Conservation (phyloP, 1,140 invertebrate genomes). For the Heliothis virescens region DNA sequence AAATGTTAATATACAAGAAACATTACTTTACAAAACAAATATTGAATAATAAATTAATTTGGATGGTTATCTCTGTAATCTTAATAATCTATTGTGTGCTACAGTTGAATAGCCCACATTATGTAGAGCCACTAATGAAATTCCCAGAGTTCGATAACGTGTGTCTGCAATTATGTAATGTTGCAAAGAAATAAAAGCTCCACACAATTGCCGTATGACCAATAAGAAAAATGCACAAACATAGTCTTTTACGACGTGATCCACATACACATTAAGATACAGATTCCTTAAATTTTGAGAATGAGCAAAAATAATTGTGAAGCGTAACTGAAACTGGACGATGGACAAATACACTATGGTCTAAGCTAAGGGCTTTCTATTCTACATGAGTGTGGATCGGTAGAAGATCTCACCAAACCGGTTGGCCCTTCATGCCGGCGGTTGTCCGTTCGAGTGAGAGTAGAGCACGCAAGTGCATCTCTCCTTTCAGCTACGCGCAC, state of each 20-base stretch:
- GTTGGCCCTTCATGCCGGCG: slow-evolving; percentile 82
- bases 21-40: too few relatives aligned
- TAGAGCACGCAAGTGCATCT: slow-evolving; percentile 75
- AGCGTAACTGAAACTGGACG: slow-evolving; percentile 20
- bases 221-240: slow-evolving; percentile 22
- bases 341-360: slow-evolving; percentile 27
- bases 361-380: slow-evolving; percentile 72
- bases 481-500: slow-evolving; percentile 66
- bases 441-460: slow-evolving; percentile 64
- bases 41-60: not conserved
- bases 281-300: not conserved
- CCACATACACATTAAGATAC: not conserved
- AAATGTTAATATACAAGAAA: not conserved
- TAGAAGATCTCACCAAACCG: slow-evolving; percentile 81
- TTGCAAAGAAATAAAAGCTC: slow-evolving; percentile 24
- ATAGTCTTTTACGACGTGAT: slow-evolving; percentile 21
- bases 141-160: slow-evolving; percentile 8
- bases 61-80: not conserved
- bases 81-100: slow-evolving; percentile 1
- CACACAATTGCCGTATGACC: not conserved
- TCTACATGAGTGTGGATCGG: slow-evolving; percentile 66
- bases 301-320: slow-evolving; percentile 28
- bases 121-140: slow-evolving; percentile 19
- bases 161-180: slow-evolving; percentile 40
- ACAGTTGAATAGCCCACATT: slow-evolving; percentile 12